A percentile compares a stretch with the other conserved stretches of the same genome.
Conservation (phyloP, 2,888 invertebrate genomes). For the Cheilosia pagana region DNA sequence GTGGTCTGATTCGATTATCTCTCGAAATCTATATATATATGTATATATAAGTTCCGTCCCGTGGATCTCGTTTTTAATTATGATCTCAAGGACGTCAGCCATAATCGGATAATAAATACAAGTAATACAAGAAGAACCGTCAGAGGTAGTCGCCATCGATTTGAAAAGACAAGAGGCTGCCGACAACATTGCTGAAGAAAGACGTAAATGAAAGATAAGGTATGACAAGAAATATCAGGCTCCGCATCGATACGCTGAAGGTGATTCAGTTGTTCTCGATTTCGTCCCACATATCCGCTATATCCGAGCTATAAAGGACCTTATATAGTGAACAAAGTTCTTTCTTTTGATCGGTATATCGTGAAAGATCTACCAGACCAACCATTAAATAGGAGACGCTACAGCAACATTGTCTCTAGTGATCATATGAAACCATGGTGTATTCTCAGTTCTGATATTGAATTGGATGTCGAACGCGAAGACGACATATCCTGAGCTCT, state of each 20-base stretch:
- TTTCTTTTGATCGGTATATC: slow-evolving; percentile 53
- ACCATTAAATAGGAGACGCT: slow-evolving; percentile 24
- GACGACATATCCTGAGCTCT: background rate
- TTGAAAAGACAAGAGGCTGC: slow-evolving; percentile 25
- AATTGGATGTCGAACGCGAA: background rate
- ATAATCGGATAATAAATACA: slow-evolving; percentile 40
- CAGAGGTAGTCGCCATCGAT: background rate
- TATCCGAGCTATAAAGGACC: slow-evolving; percentile 57
- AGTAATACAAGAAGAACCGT: background rate
- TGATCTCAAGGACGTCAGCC: slow-evolving; percentile 37
- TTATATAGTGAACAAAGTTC: slow-evolving; percentile 50
- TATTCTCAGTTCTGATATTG: slow-evolving; percentile 31
- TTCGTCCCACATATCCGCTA: slow-evolving; percentile 43
- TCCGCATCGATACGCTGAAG: slow-evolving; percentile 30
- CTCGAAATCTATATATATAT: too few species aligned
- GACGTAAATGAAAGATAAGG: slow-evolving; percentile 59
- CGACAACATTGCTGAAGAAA: slow-evolving; percentile 31
- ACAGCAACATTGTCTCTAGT: slow-evolving; percentile 52
- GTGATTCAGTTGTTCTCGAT: slow-evolving; percentile 53
- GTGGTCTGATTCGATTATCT: too few species aligned
- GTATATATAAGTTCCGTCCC: slow-evolving; percentile 48
- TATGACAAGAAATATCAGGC: slow-evolving; percentile 51
- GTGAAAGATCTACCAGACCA: slow-evolving; percentile 51
- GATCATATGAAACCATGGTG: slow-evolving; percentile 67
- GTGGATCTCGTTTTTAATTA: slow-evolving; percentile 74